These are phyloP conservation scores for Mormyrus iriodes DNA, from an alignment of 2,113 vertebrate genomes.

Conservation along the genomic window DNA sequence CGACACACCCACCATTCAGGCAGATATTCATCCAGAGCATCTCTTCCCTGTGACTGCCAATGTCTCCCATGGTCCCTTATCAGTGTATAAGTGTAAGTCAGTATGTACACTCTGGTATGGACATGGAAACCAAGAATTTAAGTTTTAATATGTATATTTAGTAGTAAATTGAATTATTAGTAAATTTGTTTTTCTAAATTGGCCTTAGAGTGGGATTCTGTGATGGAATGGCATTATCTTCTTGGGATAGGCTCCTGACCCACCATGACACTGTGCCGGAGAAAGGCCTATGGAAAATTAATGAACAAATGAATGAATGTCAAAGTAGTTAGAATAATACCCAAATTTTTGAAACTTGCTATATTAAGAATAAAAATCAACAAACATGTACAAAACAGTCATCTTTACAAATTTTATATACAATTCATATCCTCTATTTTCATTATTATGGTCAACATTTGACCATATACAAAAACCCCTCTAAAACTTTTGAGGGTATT, in stretches of 20 bases:
- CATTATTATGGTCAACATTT: background rate
- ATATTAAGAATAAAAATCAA: background rate
- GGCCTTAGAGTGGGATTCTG: background rate
- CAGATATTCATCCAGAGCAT: background rate
- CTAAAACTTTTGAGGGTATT: background rate
- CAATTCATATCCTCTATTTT: background rate
- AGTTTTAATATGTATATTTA: background rate
- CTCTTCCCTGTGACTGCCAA: constrained; percentile 37
- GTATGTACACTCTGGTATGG: background rate
- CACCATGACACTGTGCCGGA: background rate
- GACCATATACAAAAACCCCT: background rate
- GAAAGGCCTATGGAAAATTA: background rate
- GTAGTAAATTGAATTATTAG: background rate
- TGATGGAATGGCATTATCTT: background rate
- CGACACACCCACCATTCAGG: background rate
- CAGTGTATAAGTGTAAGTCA: constrained; percentile 86
- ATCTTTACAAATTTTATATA: background rate
- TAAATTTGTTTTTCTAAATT: background rate
- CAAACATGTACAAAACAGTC: background rate
- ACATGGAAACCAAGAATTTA: background rate
- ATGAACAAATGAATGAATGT: background rate
- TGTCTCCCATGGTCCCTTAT: constrained; percentile 80
- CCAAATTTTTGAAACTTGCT: background rate
- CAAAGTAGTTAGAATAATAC: background rate
- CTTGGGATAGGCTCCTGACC: background rate